phyloP scores from a whole-genome alignment of 2,888 invertebrate genomes.

The Pseudeuparius sepicola region DNA sequence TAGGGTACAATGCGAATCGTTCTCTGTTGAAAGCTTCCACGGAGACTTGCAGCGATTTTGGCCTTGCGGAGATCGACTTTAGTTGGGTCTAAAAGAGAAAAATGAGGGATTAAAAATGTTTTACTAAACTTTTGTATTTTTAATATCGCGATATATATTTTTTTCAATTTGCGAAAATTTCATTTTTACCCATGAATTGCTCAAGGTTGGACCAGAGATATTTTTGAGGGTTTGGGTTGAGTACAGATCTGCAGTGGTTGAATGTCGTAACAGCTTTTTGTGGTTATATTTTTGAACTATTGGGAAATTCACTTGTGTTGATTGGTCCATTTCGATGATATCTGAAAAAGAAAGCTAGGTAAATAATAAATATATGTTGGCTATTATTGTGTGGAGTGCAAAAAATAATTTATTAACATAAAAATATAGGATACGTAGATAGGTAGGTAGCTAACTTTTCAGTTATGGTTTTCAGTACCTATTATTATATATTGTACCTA shows the following conservation, averaged over 20 bases:
- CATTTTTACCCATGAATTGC: constrained; percentile 31
- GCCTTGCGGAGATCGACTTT: constrained; percentile 25
- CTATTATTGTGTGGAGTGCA: too few relatives aligned
- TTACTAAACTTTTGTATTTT: constrained; percentile 1
- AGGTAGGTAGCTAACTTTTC: too few relatives aligned
- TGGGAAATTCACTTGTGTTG: constrained; percentile 33
- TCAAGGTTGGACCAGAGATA: too few relatives aligned
- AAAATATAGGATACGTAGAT: too few relatives aligned
- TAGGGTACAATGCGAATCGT: constrained; percentile 26
- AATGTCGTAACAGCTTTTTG: constrained; percentile 44
- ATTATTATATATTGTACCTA: too few relatives aligned
- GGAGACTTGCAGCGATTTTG: constrained; percentile 31
- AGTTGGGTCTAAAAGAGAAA: constrained; percentile 25
- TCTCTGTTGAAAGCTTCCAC: constrained; percentile 31
- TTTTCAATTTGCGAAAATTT: too few relatives aligned
- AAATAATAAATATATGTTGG: too few relatives aligned
- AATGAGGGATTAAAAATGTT: constrained; percentile 7
- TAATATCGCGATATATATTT: constrained; percentile 2
- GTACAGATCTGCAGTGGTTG: constrained; percentile 44
- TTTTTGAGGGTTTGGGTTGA: constrained; percentile 18
- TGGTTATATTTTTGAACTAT: constrained; percentile 31
- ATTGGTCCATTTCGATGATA: too few relatives aligned
- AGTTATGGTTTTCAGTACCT: too few relatives aligned
- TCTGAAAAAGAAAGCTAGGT: too few relatives aligned
- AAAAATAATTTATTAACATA: too few relatives aligned